These are phyloP conservation scores for Antidorcas marsupialis DNA, from an alignment of 2,113 vertebrate genomes.

Conservation along the genomic window DNA sequence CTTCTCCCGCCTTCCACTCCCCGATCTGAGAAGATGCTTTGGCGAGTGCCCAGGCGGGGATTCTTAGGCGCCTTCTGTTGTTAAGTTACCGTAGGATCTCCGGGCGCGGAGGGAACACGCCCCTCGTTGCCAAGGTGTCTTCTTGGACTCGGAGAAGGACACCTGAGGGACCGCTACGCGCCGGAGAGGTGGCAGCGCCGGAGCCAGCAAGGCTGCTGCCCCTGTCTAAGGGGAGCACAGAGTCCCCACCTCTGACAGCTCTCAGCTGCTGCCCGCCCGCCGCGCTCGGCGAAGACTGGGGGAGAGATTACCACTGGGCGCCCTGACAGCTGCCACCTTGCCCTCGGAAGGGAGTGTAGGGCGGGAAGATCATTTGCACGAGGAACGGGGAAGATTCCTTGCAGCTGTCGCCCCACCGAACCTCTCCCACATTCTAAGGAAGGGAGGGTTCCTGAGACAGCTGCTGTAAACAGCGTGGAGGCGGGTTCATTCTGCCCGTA, in stretches of 20 bases:
- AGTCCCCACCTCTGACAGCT: background rate
- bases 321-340: constrained; percentile 44
- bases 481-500: background rate
- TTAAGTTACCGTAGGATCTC: background rate
- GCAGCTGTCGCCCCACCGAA: constrained; percentile 43
- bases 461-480: background rate
- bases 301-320: background rate
- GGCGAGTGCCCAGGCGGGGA: background rate
- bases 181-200: background rate
- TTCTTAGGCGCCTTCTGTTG: background rate
- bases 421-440: constrained; percentile 35
- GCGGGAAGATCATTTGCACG: background rate
- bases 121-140: constrained; percentile 21
- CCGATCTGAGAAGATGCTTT: background rate
- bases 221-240: background rate
- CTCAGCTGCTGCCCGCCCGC: constrained; percentile 26
- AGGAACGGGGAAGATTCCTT: background rate
- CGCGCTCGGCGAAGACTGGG: background rate
- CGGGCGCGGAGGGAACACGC: background rate
- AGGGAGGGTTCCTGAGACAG: constrained; percentile 28
- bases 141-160: background rate
- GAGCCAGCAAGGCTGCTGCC: background rate
- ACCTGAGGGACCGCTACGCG: constrained; percentile 35
- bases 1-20: background rate
- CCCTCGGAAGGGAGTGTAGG: background rate